phyloP scores from a whole-genome alignment of 2,888 invertebrate genomes.

The Coelinius sp. region DNA sequence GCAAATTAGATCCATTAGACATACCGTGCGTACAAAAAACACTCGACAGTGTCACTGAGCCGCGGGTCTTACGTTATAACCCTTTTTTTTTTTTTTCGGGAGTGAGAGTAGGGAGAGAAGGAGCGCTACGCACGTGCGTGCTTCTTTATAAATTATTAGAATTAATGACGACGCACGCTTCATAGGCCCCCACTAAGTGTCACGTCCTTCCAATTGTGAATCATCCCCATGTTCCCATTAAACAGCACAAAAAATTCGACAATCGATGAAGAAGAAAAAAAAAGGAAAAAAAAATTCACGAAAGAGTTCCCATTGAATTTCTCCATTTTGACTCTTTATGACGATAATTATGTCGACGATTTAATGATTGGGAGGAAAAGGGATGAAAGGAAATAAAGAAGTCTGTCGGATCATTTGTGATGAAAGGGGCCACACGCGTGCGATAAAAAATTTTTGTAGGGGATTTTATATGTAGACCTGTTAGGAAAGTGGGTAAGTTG shows the following conservation, averaged over 20 bases:
- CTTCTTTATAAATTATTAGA: conserved; percentile 68
- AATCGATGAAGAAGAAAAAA: background rate
- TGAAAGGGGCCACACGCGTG: conserved; percentile 13
- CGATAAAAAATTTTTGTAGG: conserved; percentile 12
- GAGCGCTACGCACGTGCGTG: conserved; percentile 64
- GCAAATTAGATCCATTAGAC: conserved; percentile 69
- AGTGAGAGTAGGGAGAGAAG: background rate
- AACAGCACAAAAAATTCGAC: conserved; percentile 15
- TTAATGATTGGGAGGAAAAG: conserved; percentile 10
- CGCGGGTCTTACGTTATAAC: conserved; percentile 43
- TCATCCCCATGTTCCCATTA: conserved; percentile 25
- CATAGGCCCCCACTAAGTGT: conserved; percentile 38
- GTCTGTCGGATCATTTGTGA: conserved; percentile 14
- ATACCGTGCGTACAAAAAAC: conserved; percentile 62
- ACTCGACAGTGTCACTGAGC: conserved; percentile 46
- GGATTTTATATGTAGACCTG: conserved; percentile 3
- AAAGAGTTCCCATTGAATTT: background rate
- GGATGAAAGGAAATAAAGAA: conserved; percentile 36
- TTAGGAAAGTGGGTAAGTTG: conserved; percentile 64
- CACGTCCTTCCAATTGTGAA: conserved; percentile 36
- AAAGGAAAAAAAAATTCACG: too few relatives aligned
- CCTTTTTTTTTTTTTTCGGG: conserved; percentile 41
- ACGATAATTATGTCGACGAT: conserved; percentile 12
- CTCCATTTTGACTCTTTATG: conserved; percentile 4
- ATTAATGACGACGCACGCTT: conserved; percentile 68